Base-by-base conservation (phyloP, 2,113 vertebrate genomes). In the Tetrax tetrax region DNA sequence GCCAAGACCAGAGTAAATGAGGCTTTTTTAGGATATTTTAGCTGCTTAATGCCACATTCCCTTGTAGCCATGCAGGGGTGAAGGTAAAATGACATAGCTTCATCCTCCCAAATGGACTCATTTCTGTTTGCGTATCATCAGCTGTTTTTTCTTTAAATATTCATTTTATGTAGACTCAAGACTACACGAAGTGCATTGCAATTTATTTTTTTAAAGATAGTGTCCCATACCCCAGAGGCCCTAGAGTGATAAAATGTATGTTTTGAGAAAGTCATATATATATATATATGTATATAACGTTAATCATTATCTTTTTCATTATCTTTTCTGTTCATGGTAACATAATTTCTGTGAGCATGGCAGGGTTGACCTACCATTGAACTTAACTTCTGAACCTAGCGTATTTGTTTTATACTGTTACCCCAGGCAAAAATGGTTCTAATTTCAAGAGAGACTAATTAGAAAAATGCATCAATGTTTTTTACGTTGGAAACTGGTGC, bases 371-470 rank as follows among this genome's bases (percentile, higher is more conserved):
- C 93, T 87, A 50, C 57, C 87, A 65, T 33, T 97, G 95, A 97
- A 97, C 92, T 94, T 83, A 43, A 41, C 76, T 95, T 93, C 79
- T 95, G 63, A 94, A 91, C 82, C 69, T 63, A 64, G 38, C 75
- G 68, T 95, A 83, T 94, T 94, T 85, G 59, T 93, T 97, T 96
- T 95, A 45, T 90, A 19, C 63, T 60, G 21, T 92, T 69, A 94
- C 94, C 95, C 63, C 88, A 79, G 95, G 96, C 94, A 91, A 93
- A 85, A 94, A 35, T 51, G 72, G 82, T 95, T 97, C 84, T 95
- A 92, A 90, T 97, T 97, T 96, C 48, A 50, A 87, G 87, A 79
- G 92, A 35, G 53, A 57, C 80, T 95, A 96, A 96, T 95, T 92
- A 96, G 90, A 93, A 89, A 82, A 95, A 95, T 77, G 35, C 59